phyloP scores from a whole-genome alignment of 1,140 invertebrate species.

The Leptinotarsa undecemlineata region DNA sequence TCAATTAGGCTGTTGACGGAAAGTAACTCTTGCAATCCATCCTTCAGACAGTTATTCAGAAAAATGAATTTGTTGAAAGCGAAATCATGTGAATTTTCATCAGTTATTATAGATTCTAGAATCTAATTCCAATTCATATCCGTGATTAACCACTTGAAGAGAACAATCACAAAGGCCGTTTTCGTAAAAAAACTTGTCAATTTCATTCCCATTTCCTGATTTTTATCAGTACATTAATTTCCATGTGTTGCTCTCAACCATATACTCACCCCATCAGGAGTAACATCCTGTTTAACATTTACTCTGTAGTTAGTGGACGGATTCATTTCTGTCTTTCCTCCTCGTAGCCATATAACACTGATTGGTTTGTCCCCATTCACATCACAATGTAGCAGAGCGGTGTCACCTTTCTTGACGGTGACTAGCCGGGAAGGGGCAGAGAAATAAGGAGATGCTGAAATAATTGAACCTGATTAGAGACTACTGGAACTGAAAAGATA shows the following conservation, averaged over 20 bases:
- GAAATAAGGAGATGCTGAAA: conserved; percentile 73
- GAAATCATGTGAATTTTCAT: neutral
- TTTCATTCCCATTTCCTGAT: too few species aligned
- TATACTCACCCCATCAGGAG: conserved; percentile 63
- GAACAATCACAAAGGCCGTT: too few species aligned
- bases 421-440: conserved; percentile 68
- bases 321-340: conserved; percentile 69
- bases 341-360: conserved; percentile 74
- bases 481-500: neutral
- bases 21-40: too few species aligned
- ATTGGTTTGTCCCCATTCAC: conserved; percentile 84
- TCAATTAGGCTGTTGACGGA: too few species aligned
- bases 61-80: neutral
- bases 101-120: too few species aligned
- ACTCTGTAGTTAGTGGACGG: conserved; percentile 70
- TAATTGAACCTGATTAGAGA: conserved; percentile 1
- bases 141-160: too few species aligned
- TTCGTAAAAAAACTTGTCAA: neutral
- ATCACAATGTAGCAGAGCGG: conserved; percentile 73
- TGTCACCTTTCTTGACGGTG: conserved; percentile 75
- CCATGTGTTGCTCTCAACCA: too few species aligned
- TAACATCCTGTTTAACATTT: conserved; percentile 69
- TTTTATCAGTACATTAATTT: too few species aligned
- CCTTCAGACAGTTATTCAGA: neutral
- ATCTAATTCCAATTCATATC: too few species aligned